Conservation (phyloP, 2,888 invertebrate genomes). For the Tipula unca region DNA sequence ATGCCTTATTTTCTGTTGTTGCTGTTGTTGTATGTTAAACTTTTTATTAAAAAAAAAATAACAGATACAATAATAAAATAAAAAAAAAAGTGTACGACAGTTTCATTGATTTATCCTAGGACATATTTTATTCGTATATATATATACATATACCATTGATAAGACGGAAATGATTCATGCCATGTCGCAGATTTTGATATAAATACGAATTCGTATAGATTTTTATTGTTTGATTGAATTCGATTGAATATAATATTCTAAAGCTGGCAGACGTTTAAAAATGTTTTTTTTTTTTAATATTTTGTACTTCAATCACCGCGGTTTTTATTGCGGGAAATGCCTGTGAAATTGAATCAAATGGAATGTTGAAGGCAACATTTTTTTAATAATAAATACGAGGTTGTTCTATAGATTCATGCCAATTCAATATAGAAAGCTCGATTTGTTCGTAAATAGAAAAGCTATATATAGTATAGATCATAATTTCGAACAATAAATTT, state of each 20-base stretch:
- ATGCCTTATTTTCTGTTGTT: background rate
- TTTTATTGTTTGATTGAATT: background rate
- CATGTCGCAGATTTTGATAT: background rate
- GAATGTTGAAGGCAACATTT: no score
- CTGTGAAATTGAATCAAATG: no score
- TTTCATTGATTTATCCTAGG: slow-evolving; percentile 14
- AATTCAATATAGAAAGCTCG: no score
- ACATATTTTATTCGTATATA: background rate
- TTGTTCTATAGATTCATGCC: no score
- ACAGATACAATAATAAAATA: background rate
- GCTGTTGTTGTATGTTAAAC: background rate
- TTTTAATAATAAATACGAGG: no score
- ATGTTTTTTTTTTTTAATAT: no score
- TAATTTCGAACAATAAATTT: no score
- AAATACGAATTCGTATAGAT: background rate
- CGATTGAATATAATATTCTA: background rate
- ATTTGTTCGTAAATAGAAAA: no score
- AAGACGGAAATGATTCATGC: background rate
- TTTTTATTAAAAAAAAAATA: background rate
- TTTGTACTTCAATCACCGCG: no score
- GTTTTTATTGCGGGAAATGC: no score
- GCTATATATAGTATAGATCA: no score
- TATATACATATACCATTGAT: background rate
- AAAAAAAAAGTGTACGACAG: background rate
- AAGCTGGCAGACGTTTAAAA: background rate